Conservation (phyloP, 2,797 vertebrate species). For the Mormyrops attenuatus region DNA sequence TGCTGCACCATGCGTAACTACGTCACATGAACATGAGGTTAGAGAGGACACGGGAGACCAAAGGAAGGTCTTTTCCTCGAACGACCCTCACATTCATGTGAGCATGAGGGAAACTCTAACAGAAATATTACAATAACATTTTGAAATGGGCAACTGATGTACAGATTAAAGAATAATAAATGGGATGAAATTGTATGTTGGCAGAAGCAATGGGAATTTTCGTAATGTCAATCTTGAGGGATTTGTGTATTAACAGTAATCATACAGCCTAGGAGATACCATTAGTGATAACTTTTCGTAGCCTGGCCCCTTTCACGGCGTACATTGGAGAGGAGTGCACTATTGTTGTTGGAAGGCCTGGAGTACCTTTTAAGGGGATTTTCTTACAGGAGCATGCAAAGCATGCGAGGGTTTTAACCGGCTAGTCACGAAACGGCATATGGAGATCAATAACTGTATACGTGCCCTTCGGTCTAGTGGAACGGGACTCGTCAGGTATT, state of each 20-base stretch:
- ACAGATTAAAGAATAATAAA: conserved; percentile 14
- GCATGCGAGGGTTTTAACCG: background rate
- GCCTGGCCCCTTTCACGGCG: background rate
- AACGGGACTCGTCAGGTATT: background rate
- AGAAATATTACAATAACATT: conserved; percentile 6
- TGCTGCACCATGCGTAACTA: background rate
- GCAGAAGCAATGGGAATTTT: conserved; percentile 14
- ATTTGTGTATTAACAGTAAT: conserved; percentile 15
- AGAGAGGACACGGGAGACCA: background rate
- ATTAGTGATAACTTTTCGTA: conserved; percentile 2
- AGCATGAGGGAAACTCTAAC: background rate
- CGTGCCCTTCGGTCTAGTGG: background rate
- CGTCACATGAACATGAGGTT: background rate
- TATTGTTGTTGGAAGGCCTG: conserved; percentile 1
- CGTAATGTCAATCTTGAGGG: conserved; percentile 10
- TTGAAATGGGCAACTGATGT: background rate
- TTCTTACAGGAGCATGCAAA: background rate
- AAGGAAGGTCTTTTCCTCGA: background rate
- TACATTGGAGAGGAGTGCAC: background rate
- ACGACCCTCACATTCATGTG: background rate
- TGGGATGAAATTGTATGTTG: background rate
- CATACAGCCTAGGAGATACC: background rate
- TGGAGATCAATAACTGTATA: background rate
- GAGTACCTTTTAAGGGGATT: background rate
- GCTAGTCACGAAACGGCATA: background rate